These are phyloP conservation scores for Esox masquinongy DNA, from an alignment of 2,797 vertebrate genomes.

Conservation along the genomic window DNA sequence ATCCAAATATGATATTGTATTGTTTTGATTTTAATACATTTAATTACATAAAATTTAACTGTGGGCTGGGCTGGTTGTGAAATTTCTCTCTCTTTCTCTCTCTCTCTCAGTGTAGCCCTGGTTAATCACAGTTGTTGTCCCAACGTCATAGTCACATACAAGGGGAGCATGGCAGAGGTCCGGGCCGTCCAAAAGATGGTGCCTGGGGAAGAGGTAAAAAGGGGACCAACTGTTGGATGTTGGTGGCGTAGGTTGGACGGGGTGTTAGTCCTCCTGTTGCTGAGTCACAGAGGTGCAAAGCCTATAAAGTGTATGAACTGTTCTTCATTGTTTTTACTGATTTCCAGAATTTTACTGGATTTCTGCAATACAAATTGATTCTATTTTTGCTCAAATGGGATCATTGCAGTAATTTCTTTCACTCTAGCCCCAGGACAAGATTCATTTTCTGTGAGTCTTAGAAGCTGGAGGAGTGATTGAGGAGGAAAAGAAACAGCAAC, in stretches of 20 bases:
- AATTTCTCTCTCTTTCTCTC: too few relatives aligned
- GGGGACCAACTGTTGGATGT: background rate
- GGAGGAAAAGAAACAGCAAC: constrained; percentile 16
- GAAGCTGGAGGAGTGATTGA: background rate
- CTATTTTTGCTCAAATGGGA: too few relatives aligned
- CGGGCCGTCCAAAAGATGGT: constrained; percentile 87
- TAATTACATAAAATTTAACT: too few relatives aligned
- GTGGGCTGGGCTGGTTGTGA: too few relatives aligned
- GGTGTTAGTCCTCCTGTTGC: background rate
- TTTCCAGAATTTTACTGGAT: too few relatives aligned
- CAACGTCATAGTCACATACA: constrained; percentile 94
- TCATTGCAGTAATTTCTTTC: too few relatives aligned
- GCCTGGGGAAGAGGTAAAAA: constrained; percentile 90
- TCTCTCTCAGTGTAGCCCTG: constrained; percentile 81
- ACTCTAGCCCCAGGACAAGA: too few relatives aligned
- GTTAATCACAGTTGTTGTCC: constrained; percentile 97
- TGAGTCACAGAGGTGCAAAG: background rate
- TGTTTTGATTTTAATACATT: too few relatives aligned
- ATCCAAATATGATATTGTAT: too few relatives aligned
- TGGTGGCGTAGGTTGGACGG: background rate
- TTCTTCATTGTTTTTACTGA: too few relatives aligned
- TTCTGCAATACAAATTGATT: too few relatives aligned
- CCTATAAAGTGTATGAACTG: background rate
- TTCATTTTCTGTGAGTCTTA: background rate
- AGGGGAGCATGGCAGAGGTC: constrained; percentile 86